Evolutionary conservation across 1,140 invertebrate species (phyloP), one percentile per base, ranked within the genome.

Genomic region (Aphelenchoides avenae): DNA sequence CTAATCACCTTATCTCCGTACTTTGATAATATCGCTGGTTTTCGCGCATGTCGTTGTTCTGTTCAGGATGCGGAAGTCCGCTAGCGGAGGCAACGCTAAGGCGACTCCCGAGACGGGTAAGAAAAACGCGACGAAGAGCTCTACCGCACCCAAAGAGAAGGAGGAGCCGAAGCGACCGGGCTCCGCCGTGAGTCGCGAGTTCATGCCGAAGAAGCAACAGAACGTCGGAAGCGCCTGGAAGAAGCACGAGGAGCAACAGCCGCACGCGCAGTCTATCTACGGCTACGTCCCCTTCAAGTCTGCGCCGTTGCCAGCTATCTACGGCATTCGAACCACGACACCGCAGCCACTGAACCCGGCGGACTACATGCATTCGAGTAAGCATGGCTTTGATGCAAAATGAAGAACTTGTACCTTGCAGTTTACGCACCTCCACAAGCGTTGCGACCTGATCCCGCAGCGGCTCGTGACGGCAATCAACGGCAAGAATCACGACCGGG

Each of bases 211-310:
- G 18, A 47, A 47, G 39, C 50, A 63, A 27, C 61, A 66, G 39
- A 63, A 66, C 40, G 30, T 50, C 26, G 50, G 40, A 9, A 48
- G 18, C 50, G 31, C 40, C 52, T 64, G 61, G 61, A 31, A 61
- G 20, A 61, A 61, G 49, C 42, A 40, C 15, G 11, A 44, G 30
- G 26, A 29, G 18, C 26, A 26, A 51, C 18, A 33, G 22, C 34
- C 30, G 13, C 54, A 60, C 15, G 33, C 24, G 33, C 54, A 56
- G 30, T 54, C 43, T 26, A 62, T 59, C 6, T 63, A 49, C 33
- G 61, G 61, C 0, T 63, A 63, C 42, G 61, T 63, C 15, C 61
- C 61, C 7, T 68, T 63, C 27, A 63, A 64, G 41, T 24, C 44
- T 20, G 30, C 39, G 1, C 24, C 39, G 3, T 15, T 41, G 36